Base-by-base conservation (phyloP, 2,113 vertebrate species). In the Notothenia coriiceps region DNA sequence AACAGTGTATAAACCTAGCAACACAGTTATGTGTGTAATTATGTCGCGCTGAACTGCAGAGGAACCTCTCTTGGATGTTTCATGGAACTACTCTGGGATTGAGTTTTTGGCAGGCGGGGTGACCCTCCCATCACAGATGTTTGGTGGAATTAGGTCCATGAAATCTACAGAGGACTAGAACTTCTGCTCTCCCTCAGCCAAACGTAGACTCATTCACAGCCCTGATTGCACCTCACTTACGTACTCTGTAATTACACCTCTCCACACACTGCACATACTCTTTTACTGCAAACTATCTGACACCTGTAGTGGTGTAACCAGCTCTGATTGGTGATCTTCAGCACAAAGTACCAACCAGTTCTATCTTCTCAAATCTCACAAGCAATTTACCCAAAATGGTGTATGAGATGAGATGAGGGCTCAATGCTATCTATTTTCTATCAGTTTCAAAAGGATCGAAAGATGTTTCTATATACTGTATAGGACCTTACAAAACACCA, bases 51-150 rank as follows among this genome's bases (percentile, higher is more conserved):
- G 22, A 73, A 49, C 66, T 68, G 35, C 2, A 0, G 44, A 68
- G 25, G 60, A 63, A 55, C 47, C 29, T 66, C 9, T 29, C 15
- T 57, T 77, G 20, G 33, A 44, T 44, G 55, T 74, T 62, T 56
- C 29, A 66, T 44, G 40, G 74, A 87, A 74, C 82, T 20, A 61
- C 79, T 40, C 65, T 55, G 72, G 57, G n/a, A 64, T 44, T 52
- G 35, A 51, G 56, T 61, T 59, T 60, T 40, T 67, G 74, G 70
- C 82, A 68, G 66, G 35, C 10, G 1, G 13, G 3, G 14, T 2
- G 35, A 25, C 60, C 74, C 72, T 84, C 78, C 69, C 72, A 56
- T 55, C 77, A 18, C 77, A 88, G 83, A 79, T 88, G 68, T 82
- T 56, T 60, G 52, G 40, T 61, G 82, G 55, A 83, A 81, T 75